These are phyloP conservation scores for Cheilinus undulatus DNA, from an alignment of 2,113 vertebrate species.

Conservation along the genomic window DNA sequence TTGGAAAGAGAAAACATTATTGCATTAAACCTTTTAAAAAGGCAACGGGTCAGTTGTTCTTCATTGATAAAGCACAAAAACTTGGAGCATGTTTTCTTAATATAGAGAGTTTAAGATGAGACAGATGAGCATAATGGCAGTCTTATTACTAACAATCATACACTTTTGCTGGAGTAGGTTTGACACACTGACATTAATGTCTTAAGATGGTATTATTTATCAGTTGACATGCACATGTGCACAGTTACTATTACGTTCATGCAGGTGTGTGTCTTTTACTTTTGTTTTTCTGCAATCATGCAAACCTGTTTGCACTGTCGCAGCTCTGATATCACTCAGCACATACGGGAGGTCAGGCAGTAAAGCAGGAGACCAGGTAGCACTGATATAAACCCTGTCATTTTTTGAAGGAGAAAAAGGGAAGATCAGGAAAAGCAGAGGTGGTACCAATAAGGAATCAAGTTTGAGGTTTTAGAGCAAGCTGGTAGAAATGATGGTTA, in stretches of 20 bases:
- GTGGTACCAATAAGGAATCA: not conserved
- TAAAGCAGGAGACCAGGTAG: not conserved
- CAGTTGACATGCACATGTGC: slow-evolving; percentile 2
- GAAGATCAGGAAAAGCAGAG: slow-evolving; percentile 26
- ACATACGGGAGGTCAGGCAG: not conserved
- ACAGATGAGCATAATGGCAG: no score
- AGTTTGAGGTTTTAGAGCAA: not conserved
- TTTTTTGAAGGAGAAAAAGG: not conserved
- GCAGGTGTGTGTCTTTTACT: not conserved
- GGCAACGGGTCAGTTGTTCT: no score
- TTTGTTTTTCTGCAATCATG: not conserved
- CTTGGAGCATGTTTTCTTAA: no score
- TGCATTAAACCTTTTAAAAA: slow-evolving; percentile 4
- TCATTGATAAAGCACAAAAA: no score
- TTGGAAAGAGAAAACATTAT: not conserved
- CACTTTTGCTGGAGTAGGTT: no score
- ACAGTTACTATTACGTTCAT: not conserved
- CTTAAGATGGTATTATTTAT: not conserved
- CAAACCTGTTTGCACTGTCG: slow-evolving; percentile 7
- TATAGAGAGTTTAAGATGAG: not conserved
- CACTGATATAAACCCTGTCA: not conserved
- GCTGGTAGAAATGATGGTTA: not conserved
- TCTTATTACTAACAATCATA: no score
- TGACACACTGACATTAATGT: slow-evolving; percentile 28
- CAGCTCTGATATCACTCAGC: not conserved